Base-by-base conservation (phyloP, 2,113 vertebrate species). In the Pelusios castaneus region DNA sequence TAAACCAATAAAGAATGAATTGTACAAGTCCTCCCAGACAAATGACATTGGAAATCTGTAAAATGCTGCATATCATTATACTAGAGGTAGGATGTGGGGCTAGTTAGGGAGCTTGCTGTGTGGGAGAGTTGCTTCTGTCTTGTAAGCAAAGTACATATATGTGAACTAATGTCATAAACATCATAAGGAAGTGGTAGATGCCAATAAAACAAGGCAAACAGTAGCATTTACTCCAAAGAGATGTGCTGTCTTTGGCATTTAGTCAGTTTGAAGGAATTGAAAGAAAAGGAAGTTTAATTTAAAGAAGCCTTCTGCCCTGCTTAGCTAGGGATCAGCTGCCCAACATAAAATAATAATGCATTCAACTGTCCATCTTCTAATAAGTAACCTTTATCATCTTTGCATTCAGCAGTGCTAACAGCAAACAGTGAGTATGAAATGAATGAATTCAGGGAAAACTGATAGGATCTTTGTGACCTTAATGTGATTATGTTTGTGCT, bases 321-420 rank as follows among this genome's bases (percentile, higher is more conserved):
- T 96, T 97, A 94, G 94, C 91, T 96, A 93, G 85, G 92, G 93
- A 98, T 98, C 97, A 97, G 92, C 86, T 91, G 89, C 92, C 94
- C 96, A 97, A 87, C 95, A 97, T 98, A 87, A 98, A 98, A 98
- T 98, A 98, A 97, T 97, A 98, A 98, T 98, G 95, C 91, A 89
- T 95, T 96, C 96, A 92, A 96, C 95, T 96, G 95, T 96, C 97
- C 95, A 76, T 97, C 97, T 97, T 94, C 94, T 95, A 96, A 96
- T 96, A 95, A 94, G 84, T 96, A 97, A 98, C 95, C 95, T 98
- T 97, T 97, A 96, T 97, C 70, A 77, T 93, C 93, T 58, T 92
- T 94, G 92, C 91, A 83, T 96, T 96, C 94, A 89, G 85, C 84
- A 84, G 94, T 82, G 86, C 89, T 97, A 95, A 93, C 95, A 89